Evolutionary conservation across 92 coral and sea anemone species (phyloP), one percentile per base, ranked within the genome.

Genomic region (Galaxea fascicularis): DNA sequence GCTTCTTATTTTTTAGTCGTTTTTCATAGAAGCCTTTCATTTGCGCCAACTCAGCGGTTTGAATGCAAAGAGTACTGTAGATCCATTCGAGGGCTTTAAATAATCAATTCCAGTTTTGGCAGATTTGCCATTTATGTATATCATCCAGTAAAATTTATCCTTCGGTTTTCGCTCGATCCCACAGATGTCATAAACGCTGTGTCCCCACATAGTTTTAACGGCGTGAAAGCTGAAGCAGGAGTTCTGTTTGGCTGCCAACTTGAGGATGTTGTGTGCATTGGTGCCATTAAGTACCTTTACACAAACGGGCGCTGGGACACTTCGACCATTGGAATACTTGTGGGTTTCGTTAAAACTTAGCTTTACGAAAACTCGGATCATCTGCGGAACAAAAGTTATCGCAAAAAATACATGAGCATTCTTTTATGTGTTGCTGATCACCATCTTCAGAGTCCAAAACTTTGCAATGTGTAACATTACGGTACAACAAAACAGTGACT

Each of bases 61-160:
- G 91, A 81, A 94, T 71, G 77, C 93, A 80, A 92, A 94, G 27
- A 87, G 89, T 73, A 94, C 65, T 24, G 73, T 69, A 7, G 93
- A 82, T 10, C 91, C 95, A 44, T 90, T 73, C 39, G 74, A 85
- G 20, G 98, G 98, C 16, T 31, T 77, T 26, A 92, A 74, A 26
- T 80, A 70, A 60, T 94, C 98, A 49, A 94, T 78, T 30, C 98
- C 98, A 47, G 71, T 31, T 0, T 82, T 14, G 4, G 98, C 87
- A 25, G 71, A 28, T 16, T 78, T 77, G 22, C 58, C 84, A 68
- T 76, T 85, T 60, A 84, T 66, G 41, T 80, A 75, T 21, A 95
- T 70, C 90, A 90, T 45, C 98, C 98, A 95, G 74, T 92, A 95
- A 6, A 69, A 46, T 46, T 88, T 87, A 9, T 82, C 82, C 21